Evolutionary conservation across 92 coral and sea anemone genomes (phyloP), one percentile per base, ranked within the genome.

Genomic region (Bergia puertoricense): DNA sequence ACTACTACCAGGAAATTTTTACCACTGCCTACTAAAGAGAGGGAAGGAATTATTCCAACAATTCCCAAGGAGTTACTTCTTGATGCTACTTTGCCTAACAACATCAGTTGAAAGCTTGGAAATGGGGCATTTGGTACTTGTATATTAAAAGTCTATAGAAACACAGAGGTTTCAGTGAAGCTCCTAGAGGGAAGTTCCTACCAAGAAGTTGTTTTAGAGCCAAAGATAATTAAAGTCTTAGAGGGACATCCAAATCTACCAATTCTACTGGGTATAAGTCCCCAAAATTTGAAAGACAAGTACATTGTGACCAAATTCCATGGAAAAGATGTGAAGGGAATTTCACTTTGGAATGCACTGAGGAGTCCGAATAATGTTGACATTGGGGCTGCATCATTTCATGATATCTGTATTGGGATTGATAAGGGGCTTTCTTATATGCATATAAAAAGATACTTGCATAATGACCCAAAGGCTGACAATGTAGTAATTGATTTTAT

Each of bases 241-340:
- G 73, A 90, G 30, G 93, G 93, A 2, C 93, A 90, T 44, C 90
- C 93, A 43, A 86, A 90, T 72, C 78, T 87, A 18, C 88, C 88
- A 56, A 80, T 90, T 30, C 73, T 90, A 22, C 74, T 90, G 23
- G 93, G 93, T 30, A 84, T 90, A 10, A 90, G 93, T 88, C 93
- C 88, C 37, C 59, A 73, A 79, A 81, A 65, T 16, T 67, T 38
- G 37, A 38, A 65, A 48, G 77, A 56, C 20, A 82, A 45, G 40
- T 90, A 90, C 79, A 90, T 90, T 44, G 93, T 90, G 54, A 86
- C 93, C 18, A 90, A 90, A 81, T 87, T 90, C 56, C 93, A 90
- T 86, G 93, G 93, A 30, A 83, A 71, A 81, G 57, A 50, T 14
- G 22, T 66, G 51, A 71, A 65, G 44, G 74, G 76, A 38, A 90